Base-by-base conservation (phyloP, 2,113 vertebrate genomes). In the Lagopus leucura region DNA sequence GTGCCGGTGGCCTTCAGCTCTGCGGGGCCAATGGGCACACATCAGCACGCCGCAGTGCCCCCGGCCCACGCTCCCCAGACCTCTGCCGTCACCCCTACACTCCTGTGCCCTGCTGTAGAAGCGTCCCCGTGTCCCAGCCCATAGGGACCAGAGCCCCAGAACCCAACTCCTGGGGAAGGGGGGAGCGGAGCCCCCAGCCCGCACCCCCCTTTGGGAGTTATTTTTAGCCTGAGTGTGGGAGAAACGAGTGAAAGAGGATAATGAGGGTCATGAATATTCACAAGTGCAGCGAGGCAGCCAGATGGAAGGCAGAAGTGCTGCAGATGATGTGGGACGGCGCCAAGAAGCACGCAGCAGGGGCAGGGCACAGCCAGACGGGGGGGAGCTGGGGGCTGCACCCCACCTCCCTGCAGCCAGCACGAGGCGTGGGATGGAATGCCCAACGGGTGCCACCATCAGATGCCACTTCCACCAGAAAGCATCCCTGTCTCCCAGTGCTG, bases 1-100 rank as follows among this genome's bases (percentile, higher is more conserved):
- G 99, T 99, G 95, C 98, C 98, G 0, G 99, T 99, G 1, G 98
- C 98, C 97, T 99, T 99, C 69, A 99, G 97, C 93, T 99, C 99
- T 99, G 93, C 1, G 22, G 65, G 25, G 12, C 7, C 66, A 82
- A 75, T 38, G 48, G 50, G 18, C 58, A 48, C 6, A 6, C 3
- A 13, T 93, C 73, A 92, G 65, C 30, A 77, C 5, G n/a, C 25
- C 22, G 11, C 14, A 21, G 47, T 58, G 6, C 14, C 25, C 30
- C 30, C 3, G 20, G 30, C 30, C 55, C 20, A 32, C 6, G 22
- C 24, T 90, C 67, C 10, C 43, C 47, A 57, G 57, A 89, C 22
- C 78, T 71, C 40, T 6, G 3, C 18, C 11, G 42, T 30, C 6
- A 0, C 27, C 27, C 4, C 24, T 11, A 30, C 50, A 19, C 34